A percentile compares a stretch with the other conserved stretches of the same genome.
These are phyloP conservation scores for Drosophila murphyi DNA, from an alignment of 1,140 invertebrate species.

Conservation along the genomic window DNA sequence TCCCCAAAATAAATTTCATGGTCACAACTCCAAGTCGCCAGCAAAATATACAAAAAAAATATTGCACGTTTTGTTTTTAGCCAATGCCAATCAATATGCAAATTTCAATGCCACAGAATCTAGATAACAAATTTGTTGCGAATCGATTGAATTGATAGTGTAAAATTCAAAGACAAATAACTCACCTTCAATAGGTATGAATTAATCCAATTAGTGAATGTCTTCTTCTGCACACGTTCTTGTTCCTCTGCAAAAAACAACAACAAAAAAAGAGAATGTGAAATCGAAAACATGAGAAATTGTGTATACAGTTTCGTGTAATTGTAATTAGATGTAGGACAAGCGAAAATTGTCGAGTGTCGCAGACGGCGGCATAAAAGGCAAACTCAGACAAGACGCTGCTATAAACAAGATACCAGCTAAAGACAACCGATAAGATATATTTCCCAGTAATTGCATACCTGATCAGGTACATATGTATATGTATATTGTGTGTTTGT, in stretches of 20 bases:
- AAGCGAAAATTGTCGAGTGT: constrained; percentile 26
- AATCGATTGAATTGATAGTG: constrained; percentile 53
- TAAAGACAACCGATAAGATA: constrained; percentile 72
- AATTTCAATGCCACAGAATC: constrained; percentile 63
- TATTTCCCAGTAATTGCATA: constrained; percentile 44
- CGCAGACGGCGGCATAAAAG: constrained; percentile 49
- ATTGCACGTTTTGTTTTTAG: constrained; percentile 38
- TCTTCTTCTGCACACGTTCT: constrained; percentile 99
- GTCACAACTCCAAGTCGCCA: neutral
- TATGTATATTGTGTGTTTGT: neutral
- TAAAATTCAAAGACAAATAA: constrained; percentile 47
- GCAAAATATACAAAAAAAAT: constrained; percentile 13
- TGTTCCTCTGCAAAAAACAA: constrained; percentile 96
- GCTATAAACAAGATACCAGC: constrained; percentile 55
- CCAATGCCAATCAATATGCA: constrained; percentile 65
- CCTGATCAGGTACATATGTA: constrained; percentile 15
- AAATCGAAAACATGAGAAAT: constrained; percentile 57
- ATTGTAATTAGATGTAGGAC: constrained; percentile 66
- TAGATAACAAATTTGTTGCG: constrained; percentile 52
- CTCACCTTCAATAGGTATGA: constrained; percentile 97
- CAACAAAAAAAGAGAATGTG: constrained; percentile 80
- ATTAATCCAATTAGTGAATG: constrained; percentile 99
- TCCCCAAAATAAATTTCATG: constrained; percentile 6
- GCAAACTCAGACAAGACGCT: constrained; percentile 23
- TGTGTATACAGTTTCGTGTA: constrained; percentile 48